Percentiles rank a stretch among this genome's conserved stretches.
Conservation (phyloP, 2,113 vertebrate genomes). For the Thryonomys swinderianus region DNA sequence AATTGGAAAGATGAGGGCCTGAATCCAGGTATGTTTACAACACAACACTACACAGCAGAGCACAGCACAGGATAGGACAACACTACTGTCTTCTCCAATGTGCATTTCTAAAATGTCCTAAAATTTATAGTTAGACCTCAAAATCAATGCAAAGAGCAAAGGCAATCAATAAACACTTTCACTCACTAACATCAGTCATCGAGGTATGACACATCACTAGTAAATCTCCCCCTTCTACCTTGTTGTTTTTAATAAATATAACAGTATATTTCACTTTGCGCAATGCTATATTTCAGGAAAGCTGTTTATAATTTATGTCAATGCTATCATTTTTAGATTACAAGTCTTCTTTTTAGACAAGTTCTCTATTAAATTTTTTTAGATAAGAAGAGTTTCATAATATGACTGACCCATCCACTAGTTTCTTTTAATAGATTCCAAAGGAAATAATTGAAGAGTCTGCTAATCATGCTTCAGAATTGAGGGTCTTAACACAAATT, state of each 20-base stretch:
- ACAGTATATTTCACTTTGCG: not conserved
- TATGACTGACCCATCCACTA: not conserved
- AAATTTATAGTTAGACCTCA: not conserved
- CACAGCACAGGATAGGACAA: not conserved
- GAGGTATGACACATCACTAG: not conserved
- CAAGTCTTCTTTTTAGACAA: not conserved
- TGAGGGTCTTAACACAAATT: not conserved
- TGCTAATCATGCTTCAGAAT: not conserved
- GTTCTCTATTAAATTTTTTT: not conserved
- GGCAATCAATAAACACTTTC: not conserved
- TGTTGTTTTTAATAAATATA: conserved; percentile 5
- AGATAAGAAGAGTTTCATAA: conserved; percentile 8
- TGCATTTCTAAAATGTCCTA: not conserved
- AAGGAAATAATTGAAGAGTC: not conserved
- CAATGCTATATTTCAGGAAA: not conserved
- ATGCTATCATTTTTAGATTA: not conserved
- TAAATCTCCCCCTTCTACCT: not conserved
- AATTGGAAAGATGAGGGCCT: not conserved
- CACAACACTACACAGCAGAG: not conserved
- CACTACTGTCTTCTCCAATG: not conserved
- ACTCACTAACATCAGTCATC: not conserved
- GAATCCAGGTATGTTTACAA: not conserved
- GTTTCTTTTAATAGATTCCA: not conserved
- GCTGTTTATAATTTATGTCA: not conserved
- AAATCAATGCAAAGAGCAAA: not conserved